These are phyloP conservation scores for Linnaemya vulpina DNA, from an alignment of 2,888 invertebrate genomes.

Conservation along the genomic window DNA sequence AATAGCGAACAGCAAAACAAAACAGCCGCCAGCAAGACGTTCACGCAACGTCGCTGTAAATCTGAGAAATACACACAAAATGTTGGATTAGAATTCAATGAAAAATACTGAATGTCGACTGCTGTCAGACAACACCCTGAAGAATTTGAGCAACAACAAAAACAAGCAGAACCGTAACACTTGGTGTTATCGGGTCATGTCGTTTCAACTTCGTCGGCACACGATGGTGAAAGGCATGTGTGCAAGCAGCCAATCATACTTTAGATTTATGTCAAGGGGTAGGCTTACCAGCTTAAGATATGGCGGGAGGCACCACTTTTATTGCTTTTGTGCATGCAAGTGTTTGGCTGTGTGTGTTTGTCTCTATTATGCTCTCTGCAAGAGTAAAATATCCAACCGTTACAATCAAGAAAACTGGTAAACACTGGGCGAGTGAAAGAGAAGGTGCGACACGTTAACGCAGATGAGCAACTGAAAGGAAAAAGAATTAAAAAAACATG, in stretches of 20 bases:
- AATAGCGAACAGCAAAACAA: not conserved
- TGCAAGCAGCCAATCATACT: slow-evolving; percentile 66
- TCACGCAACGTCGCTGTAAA: slow-evolving; percentile 20
- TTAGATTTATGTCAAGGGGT: slow-evolving; percentile 67
- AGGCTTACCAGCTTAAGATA: slow-evolving; percentile 70
- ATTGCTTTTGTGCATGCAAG: not conserved
- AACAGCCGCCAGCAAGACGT: not conserved
- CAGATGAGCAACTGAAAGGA: slow-evolving; percentile 60
- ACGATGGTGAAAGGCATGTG: slow-evolving; percentile 60
- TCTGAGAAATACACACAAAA: slow-evolving; percentile 6
- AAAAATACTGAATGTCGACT: slow-evolving; percentile 15
- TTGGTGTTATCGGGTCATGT: slow-evolving; percentile 57
- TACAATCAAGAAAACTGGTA: not conserved
- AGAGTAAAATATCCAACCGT: slow-evolving; percentile 46
- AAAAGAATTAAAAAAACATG: slow-evolving; percentile 18
- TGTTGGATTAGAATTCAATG: not conserved
- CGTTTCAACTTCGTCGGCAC: slow-evolving; percentile 53
- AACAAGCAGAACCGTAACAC: slow-evolving; percentile 37
- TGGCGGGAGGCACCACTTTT: slow-evolving; percentile 71
- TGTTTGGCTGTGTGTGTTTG: slow-evolving; percentile 1
- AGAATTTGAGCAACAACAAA: slow-evolving; percentile 53
- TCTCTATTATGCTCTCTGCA: slow-evolving; percentile 49
- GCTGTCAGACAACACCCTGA: slow-evolving; percentile 62
- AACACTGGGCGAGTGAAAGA: slow-evolving; percentile 56
- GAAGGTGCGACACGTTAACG: slow-evolving; percentile 39